These are phyloP conservation scores for Prunella himalayana DNA, from an alignment of 2,113 vertebrate species.

Conservation along the genomic window DNA sequence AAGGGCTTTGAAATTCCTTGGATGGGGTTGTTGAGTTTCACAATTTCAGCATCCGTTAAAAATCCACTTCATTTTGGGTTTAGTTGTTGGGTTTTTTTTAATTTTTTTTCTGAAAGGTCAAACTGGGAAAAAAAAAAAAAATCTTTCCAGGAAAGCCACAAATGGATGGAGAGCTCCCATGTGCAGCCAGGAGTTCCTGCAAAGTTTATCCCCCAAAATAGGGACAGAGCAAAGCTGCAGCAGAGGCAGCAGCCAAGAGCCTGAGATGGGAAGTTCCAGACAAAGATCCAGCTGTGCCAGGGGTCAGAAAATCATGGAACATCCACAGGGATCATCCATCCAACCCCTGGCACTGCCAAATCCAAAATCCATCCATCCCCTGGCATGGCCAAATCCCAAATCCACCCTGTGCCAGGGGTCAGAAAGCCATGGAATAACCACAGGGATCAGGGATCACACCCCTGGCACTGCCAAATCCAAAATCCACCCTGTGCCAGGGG, in stretches of 20 bases:
- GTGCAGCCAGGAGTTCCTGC: too few species aligned
- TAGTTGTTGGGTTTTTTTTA: neutral
- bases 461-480: too few species aligned
- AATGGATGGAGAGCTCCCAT: neutral
- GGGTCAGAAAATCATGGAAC: neutral
- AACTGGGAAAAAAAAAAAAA: neutral
- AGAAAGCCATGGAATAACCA: neutral
- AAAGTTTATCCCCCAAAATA: neutral
- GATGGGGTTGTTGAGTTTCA: neutral
- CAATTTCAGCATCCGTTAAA: neutral
- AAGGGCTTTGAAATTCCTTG: neutral
- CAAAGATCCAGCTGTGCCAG: neutral
- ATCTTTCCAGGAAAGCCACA: conserved; percentile 14
- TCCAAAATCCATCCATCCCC: too few species aligned
- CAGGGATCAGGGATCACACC: too few species aligned
- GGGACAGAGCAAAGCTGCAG: neutral
- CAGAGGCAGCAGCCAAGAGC: rapidly evolving
- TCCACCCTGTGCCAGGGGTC: too few species aligned
- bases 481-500: too few species aligned
- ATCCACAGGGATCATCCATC: neutral
- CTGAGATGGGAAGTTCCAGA: rapidly evolving
- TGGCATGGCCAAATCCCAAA: too few species aligned
- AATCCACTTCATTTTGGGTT: neutral
- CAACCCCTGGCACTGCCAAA: too few species aligned
- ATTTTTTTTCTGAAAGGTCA: neutral